Conservation (phyloP, 1,140 invertebrate genomes). For the Drosophila baimaii region DNA sequence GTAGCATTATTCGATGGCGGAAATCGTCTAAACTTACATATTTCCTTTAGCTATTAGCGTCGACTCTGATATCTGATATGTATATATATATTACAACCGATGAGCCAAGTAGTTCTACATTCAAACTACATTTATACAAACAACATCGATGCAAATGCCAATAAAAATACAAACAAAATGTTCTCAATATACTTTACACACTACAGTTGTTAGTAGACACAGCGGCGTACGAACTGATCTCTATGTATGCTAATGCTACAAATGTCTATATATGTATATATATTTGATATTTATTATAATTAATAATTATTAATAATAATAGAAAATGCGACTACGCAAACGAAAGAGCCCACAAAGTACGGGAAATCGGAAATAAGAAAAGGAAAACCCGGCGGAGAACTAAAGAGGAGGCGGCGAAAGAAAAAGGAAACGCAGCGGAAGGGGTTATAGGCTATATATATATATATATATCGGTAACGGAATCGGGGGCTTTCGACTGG, state of each 20-base stretch:
- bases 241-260: conserved; percentile 8
- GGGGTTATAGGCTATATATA: background rate
- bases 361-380: background rate
- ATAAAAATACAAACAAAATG: conserved; percentile 21
- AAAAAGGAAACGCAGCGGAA: conserved; percentile 20
- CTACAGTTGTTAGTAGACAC: conserved; percentile 53
- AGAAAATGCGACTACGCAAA: conserved; percentile 21
- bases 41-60: background rate
- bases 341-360: conserved; percentile 13
- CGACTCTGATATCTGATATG: background rate
- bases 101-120: conserved; percentile 25
- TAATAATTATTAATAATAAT: conserved; percentile 8
- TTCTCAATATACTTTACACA: conserved; percentile 31
- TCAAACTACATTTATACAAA: conserved; percentile 59
- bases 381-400: conserved; percentile 10
- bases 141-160: conserved; percentile 58
- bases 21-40: conserved; percentile 8
- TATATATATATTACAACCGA: conserved; percentile 9
- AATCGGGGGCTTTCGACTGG: conserved; percentile 22
- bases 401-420: background rate
- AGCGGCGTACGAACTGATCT: conserved; percentile 22
- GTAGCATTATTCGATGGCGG: conserved; percentile 3
- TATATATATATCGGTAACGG: conserved; percentile 18
- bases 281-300: conserved; percentile 1
- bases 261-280: conserved; percentile 10